Base-by-base conservation (phyloP, 2,888 invertebrate genomes). In the Zaprionus lineosus region DNA sequence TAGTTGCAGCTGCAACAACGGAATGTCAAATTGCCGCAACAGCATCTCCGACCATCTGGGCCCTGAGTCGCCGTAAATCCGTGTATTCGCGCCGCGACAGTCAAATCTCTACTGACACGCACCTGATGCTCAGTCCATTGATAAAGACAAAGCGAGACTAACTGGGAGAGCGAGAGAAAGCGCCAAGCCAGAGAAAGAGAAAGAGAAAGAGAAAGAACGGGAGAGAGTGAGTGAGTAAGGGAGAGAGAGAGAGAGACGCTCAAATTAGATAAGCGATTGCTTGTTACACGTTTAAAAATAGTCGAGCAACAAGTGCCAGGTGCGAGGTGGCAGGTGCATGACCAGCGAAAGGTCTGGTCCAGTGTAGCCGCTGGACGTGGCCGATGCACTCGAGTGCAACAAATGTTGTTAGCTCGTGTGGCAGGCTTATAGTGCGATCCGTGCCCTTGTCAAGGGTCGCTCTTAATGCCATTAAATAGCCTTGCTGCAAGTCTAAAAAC, bases 61-160 rank as follows among this genome's bases (percentile, higher is more conserved):
- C n/a, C n/a, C n/a, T n/a, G n/a, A n/a, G n/a, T n/a, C n/a, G n/a
- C n/a, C n/a, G n/a, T n/a, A n/a, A n/a, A n/a, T 18, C 11, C 21
- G n/a, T 36, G 46, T 44, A 41, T 51, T 39, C 11, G 11, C 52
- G 9, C 41, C 51, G 19, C 72, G 69, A 57, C 67, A 12, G 47
- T 24, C 40, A 39, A 70, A 70, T 70, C 59, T 59, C 59, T 64
- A 81, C 81, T 77, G 63, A 56, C 41, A 70, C 59, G 63, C 67
- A 76, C 41, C 56, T 51, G 68, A 41, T 52, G 56, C 47, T 58
- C 52, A 28, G 29, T 39, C 34, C 52, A 40, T 55, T 52, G 57
- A 53, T 52, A 63, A 53, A 60, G n/a, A n/a, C n/a, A n/a, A n/a
- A n/a, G 19, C n/a, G 21, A 28, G 8, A 6, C 8, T 6, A n/a